phyloP scores from a whole-genome alignment of 2,797 vertebrate genomes.

The Channa striata region DNA sequence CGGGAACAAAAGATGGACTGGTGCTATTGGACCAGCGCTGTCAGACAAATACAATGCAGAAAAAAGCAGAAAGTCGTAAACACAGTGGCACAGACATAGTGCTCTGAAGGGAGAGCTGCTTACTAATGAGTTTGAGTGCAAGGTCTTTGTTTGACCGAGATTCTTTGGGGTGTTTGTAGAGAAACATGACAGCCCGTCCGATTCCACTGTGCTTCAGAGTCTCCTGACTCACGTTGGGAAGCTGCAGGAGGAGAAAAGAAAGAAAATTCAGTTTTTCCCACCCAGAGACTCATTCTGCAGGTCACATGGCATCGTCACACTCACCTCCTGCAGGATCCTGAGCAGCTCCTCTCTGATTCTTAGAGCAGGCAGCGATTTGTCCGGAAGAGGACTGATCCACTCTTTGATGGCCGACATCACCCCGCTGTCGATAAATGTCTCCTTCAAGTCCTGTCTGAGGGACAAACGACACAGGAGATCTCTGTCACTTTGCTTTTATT shows the following conservation, averaged over 20 bases:
- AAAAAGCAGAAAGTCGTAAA: too few species aligned
- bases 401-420: slow-evolving; percentile 99
- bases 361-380: slow-evolving; percentile 94
- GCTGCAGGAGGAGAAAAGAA: slow-evolving; percentile 72
- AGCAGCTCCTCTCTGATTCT: slow-evolving; percentile 95
- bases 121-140: slow-evolving; percentile 98
- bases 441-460: slow-evolving; percentile 95
- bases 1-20: too few species aligned
- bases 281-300: fast-evolving
- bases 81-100: too few species aligned
- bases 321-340: slow-evolving; percentile 95
- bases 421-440: slow-evolving; percentile 98
- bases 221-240: slow-evolving; percentile 97
- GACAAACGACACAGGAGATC: background rate
- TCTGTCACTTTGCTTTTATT: too few species aligned
- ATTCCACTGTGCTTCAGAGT: slow-evolving; percentile 98
- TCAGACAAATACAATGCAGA: too few species aligned
- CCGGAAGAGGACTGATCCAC: slow-evolving; percentile 97
- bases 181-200: slow-evolving; percentile 97
- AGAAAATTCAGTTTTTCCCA: background rate
- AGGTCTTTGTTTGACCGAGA: slow-evolving; percentile 95
- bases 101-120: slow-evolving; percentile 14
- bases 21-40: too few species aligned
- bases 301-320: background rate
- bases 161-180: slow-evolving; percentile 99